Evolutionary conservation across 2,797 vertebrate genomes (phyloP).

Genomic region (Luscinia megarhynchos): DNA sequence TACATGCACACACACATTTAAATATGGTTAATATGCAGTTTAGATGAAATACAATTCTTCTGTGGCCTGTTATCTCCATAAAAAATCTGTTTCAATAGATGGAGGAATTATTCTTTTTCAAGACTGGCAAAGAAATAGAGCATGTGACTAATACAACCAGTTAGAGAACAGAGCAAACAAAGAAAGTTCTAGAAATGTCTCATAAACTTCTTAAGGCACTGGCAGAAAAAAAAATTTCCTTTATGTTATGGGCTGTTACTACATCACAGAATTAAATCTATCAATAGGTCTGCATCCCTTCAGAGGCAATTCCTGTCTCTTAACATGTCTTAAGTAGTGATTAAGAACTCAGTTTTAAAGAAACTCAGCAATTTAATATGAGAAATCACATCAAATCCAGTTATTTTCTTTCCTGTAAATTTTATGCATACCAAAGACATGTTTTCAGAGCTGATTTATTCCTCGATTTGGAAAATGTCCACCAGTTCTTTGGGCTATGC

Average conservation of each 20-base stretch:
- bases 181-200: background rate
- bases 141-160: background rate
- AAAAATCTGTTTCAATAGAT: background rate
- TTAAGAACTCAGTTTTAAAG: background rate
- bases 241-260: background rate
- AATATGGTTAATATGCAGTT: background rate
- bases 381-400: background rate
- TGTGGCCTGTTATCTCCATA: background rate
- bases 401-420: background rate
- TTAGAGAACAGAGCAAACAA: background rate
- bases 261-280: background rate
- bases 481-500: background rate
- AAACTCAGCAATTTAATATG: background rate
- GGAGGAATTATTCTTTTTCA: background rate
- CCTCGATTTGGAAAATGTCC: background rate
- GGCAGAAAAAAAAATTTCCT: background rate
- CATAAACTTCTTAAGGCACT: background rate
- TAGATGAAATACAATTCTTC: background rate
- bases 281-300: background rate
- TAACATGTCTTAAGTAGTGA: background rate
- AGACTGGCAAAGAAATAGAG: background rate
- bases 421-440: background rate
- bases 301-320: background rate
- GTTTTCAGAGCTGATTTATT: background rate
- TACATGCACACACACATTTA: fast-evolving